Evolutionary conservation across 2,888 invertebrate genomes (phyloP), one percentile per base, ranked within the genome.

Genomic region (Patella depressa): DNA sequence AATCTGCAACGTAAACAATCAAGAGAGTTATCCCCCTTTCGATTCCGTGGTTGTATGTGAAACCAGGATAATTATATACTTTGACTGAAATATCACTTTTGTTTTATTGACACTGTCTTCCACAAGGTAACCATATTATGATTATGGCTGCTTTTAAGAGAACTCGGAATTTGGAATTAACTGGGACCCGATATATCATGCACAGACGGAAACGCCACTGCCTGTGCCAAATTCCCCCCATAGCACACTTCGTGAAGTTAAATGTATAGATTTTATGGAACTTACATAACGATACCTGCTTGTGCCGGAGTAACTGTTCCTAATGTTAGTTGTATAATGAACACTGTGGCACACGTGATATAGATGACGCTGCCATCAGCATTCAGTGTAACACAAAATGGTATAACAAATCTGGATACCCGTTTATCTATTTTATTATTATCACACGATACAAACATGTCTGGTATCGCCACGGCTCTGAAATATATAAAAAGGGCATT

Each of bases 401-500:
- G 89, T n/a, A 89, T 81, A 2, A 87, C 83, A 55, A 79, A 86
- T 0, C 87, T 78, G 1, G 87, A 79, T 3, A 89, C 85, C 29
- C 88, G 57, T 53, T 83, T 81, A 77, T 89, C 88, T 9, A 89
- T 85, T 45, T 82, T 83, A 75, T 87, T 84, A 24, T 83, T 85
- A 71, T 87, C 87, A 76, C 88, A 87, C 2, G 86, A 81, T 3
- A 85, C 71, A 70, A 87, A 72, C 88, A 89, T 89, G 74, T 89
- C 89, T 4, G 89, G 89, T 29, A 89, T 85, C 5, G 89, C 89
- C 2, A 88, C 87, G 7, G 88, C 88, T 54, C 89, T 89, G 83
- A 4, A 78, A 81, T 73, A 74, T 59, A 75, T 19, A 24, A 24
- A 9, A 59, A 29, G 12, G 9, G 45, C 12, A 69, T 11, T 12